Base-by-base conservation (phyloP, 2,797 vertebrate species). In the Knipowitschia caucasica region DNA sequence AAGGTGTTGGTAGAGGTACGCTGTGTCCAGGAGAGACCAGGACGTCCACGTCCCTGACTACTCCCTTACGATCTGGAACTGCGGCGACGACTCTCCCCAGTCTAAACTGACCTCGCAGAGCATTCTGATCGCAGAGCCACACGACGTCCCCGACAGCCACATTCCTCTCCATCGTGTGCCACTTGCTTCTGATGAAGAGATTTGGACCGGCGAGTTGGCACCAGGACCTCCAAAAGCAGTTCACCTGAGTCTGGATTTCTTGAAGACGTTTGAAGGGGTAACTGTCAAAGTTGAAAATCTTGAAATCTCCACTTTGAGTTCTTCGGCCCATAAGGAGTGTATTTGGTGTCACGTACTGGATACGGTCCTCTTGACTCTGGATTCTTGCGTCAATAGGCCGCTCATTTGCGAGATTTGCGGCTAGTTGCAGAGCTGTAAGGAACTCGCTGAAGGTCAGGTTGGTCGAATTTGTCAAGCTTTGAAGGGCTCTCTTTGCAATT, bases 211-310 rank as follows among this genome's bases (percentile, higher is more conserved):
- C n/a, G n/a, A n/a, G n/a, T n/a, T n/a, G n/a, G n/a, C n/a, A n/a
- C 45, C 50, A 63, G 2, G 11, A 2, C 30, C n/a, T 66, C 68
- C 53, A 67, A 35, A 70, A 70, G 14, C 44, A 56, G 2, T 17
- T 18, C 7, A 67, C 40, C 30, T 53, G 59, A 7, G 25, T 0
- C 11, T 64, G 55, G 20, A 70, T 63, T n/a, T 15, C 58, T 53
- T 21, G 2, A 6, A 70, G n/a, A n/a, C n/a, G 23, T 24, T 64
- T 67, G 10, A 51, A 73, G 1, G 53, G 59, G 3, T 76, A 76
- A 27, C 2, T 58, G 4, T 10, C 1, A 14, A 67, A 62, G 5
- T 70, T 24, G 1, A 64, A 61, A 0, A 49, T 39, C 4, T 55
- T 50, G 6, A 34, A 5, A 11, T 68, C 53, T 1, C 45, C 43